Evolutionary conservation across 2,797 vertebrate species (phyloP).

Genomic region (Poeciliopsis gracilis): DNA sequence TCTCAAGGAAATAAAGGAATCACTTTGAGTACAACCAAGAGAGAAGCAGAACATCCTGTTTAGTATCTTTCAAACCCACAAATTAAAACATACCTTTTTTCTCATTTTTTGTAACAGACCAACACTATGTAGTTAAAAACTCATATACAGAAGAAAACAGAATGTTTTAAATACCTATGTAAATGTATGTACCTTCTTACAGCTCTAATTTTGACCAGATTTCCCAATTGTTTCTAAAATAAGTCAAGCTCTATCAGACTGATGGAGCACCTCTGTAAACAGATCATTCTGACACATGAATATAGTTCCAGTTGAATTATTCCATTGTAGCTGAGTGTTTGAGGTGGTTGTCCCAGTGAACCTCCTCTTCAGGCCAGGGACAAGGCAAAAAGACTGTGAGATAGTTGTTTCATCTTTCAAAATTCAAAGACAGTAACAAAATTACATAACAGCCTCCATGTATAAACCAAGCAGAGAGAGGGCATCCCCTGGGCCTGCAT

Average conservation of each 20-base stretch:
- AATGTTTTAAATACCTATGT: background rate
- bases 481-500: conserved; percentile 69
- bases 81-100: background rate
- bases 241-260: background rate
- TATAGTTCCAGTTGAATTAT: background rate
- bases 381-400: background rate
- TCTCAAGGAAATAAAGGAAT: background rate
- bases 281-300: background rate
- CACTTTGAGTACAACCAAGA: background rate
- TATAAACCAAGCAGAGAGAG: conserved; percentile 50
- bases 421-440: background rate
- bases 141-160: background rate
- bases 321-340: background rate
- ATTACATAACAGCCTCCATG: background rate
- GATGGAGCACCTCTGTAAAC: background rate
- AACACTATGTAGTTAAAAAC: background rate
- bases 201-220: background rate
- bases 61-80: background rate
- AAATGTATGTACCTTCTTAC: background rate
- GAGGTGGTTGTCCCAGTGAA: background rate
- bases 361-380: background rate
- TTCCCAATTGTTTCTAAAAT: background rate
- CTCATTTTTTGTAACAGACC: background rate
- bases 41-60: background rate
- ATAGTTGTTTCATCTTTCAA: background rate